Base-by-base conservation (phyloP, 2,113 vertebrate species). In the Pollimyrus isidori region DNA sequence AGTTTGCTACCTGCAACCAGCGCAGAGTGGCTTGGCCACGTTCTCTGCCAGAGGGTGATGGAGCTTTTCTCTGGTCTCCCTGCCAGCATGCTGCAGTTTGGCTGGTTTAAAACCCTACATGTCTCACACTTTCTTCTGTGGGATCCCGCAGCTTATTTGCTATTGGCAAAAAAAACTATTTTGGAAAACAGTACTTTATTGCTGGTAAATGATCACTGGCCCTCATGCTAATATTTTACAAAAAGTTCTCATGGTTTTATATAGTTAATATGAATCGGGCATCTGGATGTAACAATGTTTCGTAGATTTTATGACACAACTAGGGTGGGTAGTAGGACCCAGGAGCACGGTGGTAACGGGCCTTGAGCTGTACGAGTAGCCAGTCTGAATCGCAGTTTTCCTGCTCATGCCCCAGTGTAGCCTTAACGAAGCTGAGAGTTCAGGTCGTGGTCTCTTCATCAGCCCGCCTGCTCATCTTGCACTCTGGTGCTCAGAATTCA, bases 381-480 rank as follows among this genome's bases (percentile, higher is more conserved):
- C 30, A 13, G 35, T 84, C 15, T 19, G 42, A 48, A 21, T 84
- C 21, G 19, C 19, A 26, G 2, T 85, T 4, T 6, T 90, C 90
- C 46, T 88, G 89, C 84, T 39, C n/a, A 87, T 90, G 85, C 89
- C 84, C 56, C 30, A 23, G 5, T 89, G 89, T 82, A 48, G 82
- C 88, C 88, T 85, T 88, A 90, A 89, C 91, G 89, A 91, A 89
- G 88, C 90, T 62, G 90, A 85, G 89, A 90, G 89, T 91, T 82
- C 58, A 82, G 88, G 49, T 13, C n/a, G 10, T 26, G 42, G 48
- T 19, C 48, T 30, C 58, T 76, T 76, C 69, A 88, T 73, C 58
- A 48, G 56, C 39, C 21, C 1, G 21, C 56, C 5, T 39, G 17
- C 35, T 26, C 21, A 5, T 62, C 56, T 39, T 11, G 50, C 9